phyloP scores from a whole-genome alignment of 2,797 vertebrate species.

The Psittacula derbiana region DNA sequence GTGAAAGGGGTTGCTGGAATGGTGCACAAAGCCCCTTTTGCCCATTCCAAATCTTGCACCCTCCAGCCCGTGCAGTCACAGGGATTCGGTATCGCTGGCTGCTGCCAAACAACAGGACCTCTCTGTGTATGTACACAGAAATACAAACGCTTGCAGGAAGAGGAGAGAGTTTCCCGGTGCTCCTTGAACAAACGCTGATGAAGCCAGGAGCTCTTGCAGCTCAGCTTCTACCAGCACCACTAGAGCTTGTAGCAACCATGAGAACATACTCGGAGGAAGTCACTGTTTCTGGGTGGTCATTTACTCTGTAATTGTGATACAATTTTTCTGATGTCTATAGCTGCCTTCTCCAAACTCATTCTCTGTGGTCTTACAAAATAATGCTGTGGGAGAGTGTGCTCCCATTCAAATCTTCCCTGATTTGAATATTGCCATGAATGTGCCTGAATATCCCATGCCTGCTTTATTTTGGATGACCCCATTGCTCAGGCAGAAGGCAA shows the following conservation, averaged over 20 bases:
- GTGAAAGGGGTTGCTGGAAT: neutral
- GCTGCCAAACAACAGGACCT: neutral
- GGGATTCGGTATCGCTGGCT: neutral
- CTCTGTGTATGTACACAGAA: slow-evolving; percentile 14
- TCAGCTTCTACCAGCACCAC: neutral
- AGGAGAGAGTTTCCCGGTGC: neutral
- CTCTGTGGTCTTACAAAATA: neutral
- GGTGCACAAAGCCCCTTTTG: neutral
- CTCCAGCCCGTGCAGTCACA: neutral
- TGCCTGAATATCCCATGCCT: neutral
- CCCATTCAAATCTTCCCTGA: neutral
- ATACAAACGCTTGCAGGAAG: neutral
- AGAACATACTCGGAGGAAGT: neutral
- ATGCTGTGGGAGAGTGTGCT: neutral
- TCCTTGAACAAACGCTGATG: slow-evolving; percentile 27
- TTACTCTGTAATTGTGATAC: neutral
- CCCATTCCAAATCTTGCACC: neutral
- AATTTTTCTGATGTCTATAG: neutral
- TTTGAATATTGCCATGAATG: neutral
- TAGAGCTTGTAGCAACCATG: fast-evolving
- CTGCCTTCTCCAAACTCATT: neutral
- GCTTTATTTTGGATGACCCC: neutral
- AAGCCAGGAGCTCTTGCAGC: slow-evolving; percentile 13
- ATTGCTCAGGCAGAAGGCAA: neutral
- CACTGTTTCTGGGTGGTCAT: neutral